Evolutionary conservation across 2,113 vertebrate species (phyloP), one percentile per base, ranked within the genome.

Genomic region (Brachypodius melanocephalos): DNA sequence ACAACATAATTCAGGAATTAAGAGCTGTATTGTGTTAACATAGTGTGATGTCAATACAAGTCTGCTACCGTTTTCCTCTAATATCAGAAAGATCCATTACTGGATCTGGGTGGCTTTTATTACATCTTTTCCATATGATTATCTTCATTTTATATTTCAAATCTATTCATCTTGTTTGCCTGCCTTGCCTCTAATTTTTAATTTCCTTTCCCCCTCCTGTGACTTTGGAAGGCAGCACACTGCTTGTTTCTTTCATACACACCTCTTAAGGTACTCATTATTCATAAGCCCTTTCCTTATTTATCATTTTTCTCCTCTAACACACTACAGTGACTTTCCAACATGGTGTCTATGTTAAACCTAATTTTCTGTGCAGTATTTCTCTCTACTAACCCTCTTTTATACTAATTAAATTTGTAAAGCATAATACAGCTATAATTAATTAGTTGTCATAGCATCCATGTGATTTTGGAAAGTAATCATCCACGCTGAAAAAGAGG

Each of bases 181-280:
- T 80, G 46, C 20, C 25, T 89, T 89, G 26, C 36, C 92, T 81
- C 63, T 88, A 90, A 93, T 89, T 93, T 92, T 92, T 95, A 84
- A 93, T 94, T 95, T 95, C 69, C 55, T 92, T 90, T 84, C 34
- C 36, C 6, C n/a, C 20, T 92, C 17, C 22, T 80, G 32, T 74
- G 5, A 12, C 38, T 94, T 69, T 63, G 26, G 26, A 86, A 86
- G 38, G 31, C 24, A 80, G 16, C 10, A 77, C 17, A 54, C 19
- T 4, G 12, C 58, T 77, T 3, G 10, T 81, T 81, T 75, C 28
- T 84, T 82, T 61, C 32, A n/a, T 25, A 58, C 9, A 28, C 13
- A 57, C 42, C 36, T 71, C 13, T 63, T 40, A 54, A n/a, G 29
- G 29, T 22, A 52, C 36, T 79, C 2, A 8, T 42, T 61, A 18